Base-by-base conservation (phyloP, 2,888 invertebrate species). In the Penaeus monodon region DNA sequence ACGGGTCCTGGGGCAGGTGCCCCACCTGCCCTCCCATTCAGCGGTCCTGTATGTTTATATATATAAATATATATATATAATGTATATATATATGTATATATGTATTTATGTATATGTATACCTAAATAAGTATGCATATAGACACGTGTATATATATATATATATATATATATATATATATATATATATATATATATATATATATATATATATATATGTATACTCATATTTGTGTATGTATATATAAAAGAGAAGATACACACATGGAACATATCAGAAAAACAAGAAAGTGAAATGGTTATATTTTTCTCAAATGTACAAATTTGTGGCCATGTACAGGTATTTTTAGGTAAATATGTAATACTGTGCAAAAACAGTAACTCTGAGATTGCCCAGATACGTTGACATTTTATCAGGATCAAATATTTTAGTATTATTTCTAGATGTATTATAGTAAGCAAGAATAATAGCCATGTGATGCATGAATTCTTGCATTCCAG, bases 321-420 rank as follows among this genome's bases (percentile, higher is more conserved):
- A 87, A 87, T 87, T 79, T 87, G 82, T 87, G 86, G 86, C 86
- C 86, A 87, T 87, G 86, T 87, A 87, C 82, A 87, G 86, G 70
- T 87, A 76, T 57, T 87, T 79, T 83, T 83, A 78, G 70, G 78
- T 82, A 33, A 66, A 49, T 74, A 70, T 79, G 68, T 80, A 74
- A 33, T 74, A 65, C 38, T 49, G 70, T 68, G 57, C 17, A 20
- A 57, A 49, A 73, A 38, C 73, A 64, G 70, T 78, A 68, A 78
- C 68, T 57, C 57, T 70, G 84, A 84, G 77, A 79, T 85, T 85
- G 85, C 70, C 81, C 85, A 85, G 85, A 85, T 80, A 85, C 74
- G 64, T 80, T 77, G 65, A 64, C 70, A 65, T 79, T 77, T 66
- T 82, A 78, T 86, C 78, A 83, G 86, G 86, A 87, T 83, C 86